Evolutionary conservation across 2,888 invertebrate genomes (phyloP).

Genomic region (Listrodromus nycthemerus): DNA sequence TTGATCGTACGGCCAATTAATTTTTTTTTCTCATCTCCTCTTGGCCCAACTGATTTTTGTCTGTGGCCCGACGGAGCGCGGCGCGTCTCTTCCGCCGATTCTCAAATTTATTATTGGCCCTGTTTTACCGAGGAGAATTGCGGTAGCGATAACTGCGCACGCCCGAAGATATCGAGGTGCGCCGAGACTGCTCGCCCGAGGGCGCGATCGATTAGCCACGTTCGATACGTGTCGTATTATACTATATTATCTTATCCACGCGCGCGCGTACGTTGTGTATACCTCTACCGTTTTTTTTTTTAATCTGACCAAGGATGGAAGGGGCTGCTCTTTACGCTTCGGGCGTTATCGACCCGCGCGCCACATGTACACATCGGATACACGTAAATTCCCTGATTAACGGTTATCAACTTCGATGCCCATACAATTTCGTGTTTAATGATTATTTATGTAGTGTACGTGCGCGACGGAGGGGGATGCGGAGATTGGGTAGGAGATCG

Average conservation of each 20-base stretch:
- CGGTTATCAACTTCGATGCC: constrained; percentile 62
- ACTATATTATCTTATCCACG: constrained; percentile 31
- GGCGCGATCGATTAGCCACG: constrained; percentile 60
- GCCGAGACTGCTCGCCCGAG: constrained; percentile 36
- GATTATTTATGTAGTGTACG: constrained; percentile 60
- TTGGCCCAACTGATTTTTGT: constrained; percentile 52
- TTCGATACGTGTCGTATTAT: constrained; percentile 50
- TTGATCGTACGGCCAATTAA: constrained; percentile 65
- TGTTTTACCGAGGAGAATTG: constrained; percentile 41
- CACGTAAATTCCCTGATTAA: constrained; percentile 61
- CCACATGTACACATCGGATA: constrained; percentile 33
- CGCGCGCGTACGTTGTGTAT: not conserved
- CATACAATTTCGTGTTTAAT: constrained; percentile 57
- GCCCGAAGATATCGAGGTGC: constrained; percentile 46
- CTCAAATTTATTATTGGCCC: constrained; percentile 59
- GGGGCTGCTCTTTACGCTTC: constrained; percentile 25
- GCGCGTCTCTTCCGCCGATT: constrained; percentile 16
- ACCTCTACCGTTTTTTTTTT: not conserved
- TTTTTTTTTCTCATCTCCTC: constrained; percentile 26
- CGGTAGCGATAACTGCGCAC: constrained; percentile 57
- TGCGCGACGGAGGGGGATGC: not conserved
- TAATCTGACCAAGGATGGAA: not conserved
- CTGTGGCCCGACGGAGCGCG: constrained; percentile 8
- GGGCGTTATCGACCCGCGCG: constrained; percentile 13
- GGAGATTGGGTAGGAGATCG: constrained; percentile 39